These are phyloP conservation scores for Polypterus senegalus DNA, from an alignment of 2,113 vertebrate species.

Conservation along the genomic window DNA sequence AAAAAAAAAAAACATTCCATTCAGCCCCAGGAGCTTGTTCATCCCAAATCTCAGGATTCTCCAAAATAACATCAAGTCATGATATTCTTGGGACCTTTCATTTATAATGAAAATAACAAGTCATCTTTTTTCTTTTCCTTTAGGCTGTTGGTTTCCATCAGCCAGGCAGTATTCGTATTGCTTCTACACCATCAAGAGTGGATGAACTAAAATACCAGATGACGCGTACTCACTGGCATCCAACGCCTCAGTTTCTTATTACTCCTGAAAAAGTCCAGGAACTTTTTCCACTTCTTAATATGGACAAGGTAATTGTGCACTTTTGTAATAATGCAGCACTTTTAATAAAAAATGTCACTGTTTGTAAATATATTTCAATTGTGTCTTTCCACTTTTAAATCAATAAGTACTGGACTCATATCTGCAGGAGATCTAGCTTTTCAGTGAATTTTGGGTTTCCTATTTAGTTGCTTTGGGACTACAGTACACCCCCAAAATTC, in stretches of 20 bases:
- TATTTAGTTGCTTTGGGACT: too few relatives aligned
- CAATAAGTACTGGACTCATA: too few relatives aligned
- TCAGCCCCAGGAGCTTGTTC: too few relatives aligned
- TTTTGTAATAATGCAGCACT: not conserved
- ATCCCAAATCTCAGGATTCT: too few relatives aligned
- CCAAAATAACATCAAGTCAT: too few relatives aligned
- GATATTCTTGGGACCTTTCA: too few relatives aligned
- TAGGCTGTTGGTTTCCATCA: conserved; percentile 88
- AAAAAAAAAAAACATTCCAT: too few relatives aligned
- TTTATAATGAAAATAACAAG: too few relatives aligned
- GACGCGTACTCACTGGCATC: conserved; percentile 77
- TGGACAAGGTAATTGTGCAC: conserved; percentile 60
- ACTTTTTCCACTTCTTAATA: conserved; percentile 79
- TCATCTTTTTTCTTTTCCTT: conserved; percentile 4
- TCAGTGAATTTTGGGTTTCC: too few relatives aligned
- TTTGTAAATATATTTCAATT: not conserved
- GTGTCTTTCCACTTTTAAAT: not conserved
- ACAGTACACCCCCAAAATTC: too few relatives aligned
- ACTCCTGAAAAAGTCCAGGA: conserved; percentile 74
- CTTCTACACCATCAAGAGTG: conserved; percentile 69
- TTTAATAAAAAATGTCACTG: not conserved
- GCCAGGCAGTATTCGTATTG: conserved; percentile 87
- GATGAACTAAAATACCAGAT: conserved; percentile 95
- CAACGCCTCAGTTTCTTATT: conserved; percentile 71
- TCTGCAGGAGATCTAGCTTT: too few relatives aligned